These are phyloP conservation scores for Forbesichthys agassizii DNA, from an alignment of 2,113 vertebrate genomes.

Conservation along the genomic window DNA sequence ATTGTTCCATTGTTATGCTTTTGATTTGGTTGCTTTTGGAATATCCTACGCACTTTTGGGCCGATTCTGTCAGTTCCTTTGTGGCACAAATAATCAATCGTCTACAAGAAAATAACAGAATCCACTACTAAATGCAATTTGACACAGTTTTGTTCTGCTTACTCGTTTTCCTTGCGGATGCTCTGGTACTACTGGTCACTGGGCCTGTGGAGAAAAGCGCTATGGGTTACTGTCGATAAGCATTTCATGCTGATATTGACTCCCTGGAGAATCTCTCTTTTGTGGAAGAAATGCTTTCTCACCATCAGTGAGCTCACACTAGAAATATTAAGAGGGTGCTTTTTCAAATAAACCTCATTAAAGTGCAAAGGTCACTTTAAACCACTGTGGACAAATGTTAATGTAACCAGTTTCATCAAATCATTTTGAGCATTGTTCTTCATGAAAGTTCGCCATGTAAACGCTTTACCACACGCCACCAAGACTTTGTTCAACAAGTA, in stretches of 20 bases:
- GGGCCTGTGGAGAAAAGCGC: not conserved
- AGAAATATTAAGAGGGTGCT: not conserved
- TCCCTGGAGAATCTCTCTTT: not conserved
- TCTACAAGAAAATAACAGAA: slow-evolving; percentile 18
- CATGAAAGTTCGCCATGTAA: slow-evolving; percentile 10
- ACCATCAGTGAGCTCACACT: slow-evolving; percentile 8
- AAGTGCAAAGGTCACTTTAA: slow-evolving; percentile 33
- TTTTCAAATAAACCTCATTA: slow-evolving; percentile 7
- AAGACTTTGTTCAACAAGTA: slow-evolving; percentile 44
- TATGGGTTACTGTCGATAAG: not conserved
- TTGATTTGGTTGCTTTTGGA: not conserved
- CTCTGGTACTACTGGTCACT: not conserved
- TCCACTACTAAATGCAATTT: slow-evolving; percentile 14
- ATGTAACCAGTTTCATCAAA: slow-evolving; percentile 21
- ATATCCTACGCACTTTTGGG: not conserved
- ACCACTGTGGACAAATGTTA: not conserved
- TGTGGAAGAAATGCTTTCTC: not conserved
- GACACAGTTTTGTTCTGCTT: slow-evolving; percentile 8
- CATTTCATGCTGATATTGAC: not conserved
- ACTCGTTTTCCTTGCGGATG: not conserved
- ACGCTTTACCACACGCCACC: slow-evolving; percentile 32
- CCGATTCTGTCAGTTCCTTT: not conserved
- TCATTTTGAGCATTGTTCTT: slow-evolving; percentile 11
- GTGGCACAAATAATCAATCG: slow-evolving; percentile 17
- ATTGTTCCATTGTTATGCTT: slow-evolving; percentile 11